These are phyloP conservation scores for Neofelis nebulosa DNA, from an alignment of 2,113 vertebrate species.

Conservation along the genomic window DNA sequence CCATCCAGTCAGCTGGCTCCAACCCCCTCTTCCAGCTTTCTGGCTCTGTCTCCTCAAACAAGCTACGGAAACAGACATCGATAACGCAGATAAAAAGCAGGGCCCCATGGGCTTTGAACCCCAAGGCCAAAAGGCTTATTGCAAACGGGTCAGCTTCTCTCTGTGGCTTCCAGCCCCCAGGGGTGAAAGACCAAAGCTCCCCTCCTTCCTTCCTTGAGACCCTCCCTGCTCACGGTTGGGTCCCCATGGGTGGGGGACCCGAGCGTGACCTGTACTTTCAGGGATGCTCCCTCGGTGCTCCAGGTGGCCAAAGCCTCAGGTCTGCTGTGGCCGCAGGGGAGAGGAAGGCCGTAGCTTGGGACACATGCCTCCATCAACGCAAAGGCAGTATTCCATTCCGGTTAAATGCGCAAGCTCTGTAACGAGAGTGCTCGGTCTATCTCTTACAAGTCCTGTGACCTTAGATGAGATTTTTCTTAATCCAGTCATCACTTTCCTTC, in stretches of 20 bases:
- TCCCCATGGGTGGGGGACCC: neutral
- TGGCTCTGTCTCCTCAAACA: constrained; percentile 79
- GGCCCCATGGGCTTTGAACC: constrained; percentile 44
- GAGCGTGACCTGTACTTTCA: neutral
- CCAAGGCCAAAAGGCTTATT: constrained; percentile 39
- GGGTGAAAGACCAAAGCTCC: neutral
- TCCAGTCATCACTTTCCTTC: neutral
- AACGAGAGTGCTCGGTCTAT: neutral
- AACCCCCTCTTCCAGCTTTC: neutral
- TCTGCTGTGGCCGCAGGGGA: neutral
- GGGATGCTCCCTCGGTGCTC: neutral
- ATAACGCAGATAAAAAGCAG: constrained; percentile 69
- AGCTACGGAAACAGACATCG: constrained; percentile 72
- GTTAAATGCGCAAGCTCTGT: neutral
- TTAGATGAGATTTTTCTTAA: neutral
- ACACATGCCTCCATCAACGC: no score
- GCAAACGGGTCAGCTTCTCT: neutral
- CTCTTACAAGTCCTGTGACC: neutral
- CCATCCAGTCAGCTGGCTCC: constrained; percentile 77
- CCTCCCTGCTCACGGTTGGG: neutral
- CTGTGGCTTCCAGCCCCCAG: neutral
- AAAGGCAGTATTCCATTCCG: neutral
- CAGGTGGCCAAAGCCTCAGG: neutral
- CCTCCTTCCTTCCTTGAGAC: no score
- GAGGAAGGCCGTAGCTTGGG: neutral